Conservation (phyloP, 1,140 invertebrate species). For the Cylas formicarius region DNA sequence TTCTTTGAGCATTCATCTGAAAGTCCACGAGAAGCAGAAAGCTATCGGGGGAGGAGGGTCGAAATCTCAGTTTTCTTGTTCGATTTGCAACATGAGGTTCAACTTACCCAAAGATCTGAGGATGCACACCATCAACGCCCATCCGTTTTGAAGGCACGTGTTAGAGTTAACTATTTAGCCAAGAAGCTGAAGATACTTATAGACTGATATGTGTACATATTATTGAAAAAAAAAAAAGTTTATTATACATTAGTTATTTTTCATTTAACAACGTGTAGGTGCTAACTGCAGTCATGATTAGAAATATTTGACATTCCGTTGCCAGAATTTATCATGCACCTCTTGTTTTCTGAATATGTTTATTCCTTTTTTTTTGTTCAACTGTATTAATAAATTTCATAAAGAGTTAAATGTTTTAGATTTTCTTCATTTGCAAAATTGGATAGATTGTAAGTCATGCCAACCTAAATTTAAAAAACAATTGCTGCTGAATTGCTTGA, state of each 20-base stretch:
- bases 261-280: conserved; percentile 1
- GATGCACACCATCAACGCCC: conserved; percentile 33
- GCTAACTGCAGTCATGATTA: neutral
- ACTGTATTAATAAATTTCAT: conserved; percentile 1
- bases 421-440: no score
- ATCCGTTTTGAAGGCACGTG: conserved; percentile 32
- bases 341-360: neutral
- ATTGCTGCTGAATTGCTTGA: no score
- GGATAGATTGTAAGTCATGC: no score
- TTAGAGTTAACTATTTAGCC: conserved; percentile 1
- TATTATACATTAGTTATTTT: neutral
- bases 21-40: conserved; percentile 34
- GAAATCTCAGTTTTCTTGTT: conserved; percentile 19
- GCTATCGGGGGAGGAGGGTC: neutral
- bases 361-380: neutral
- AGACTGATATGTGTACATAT: no score
- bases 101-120: conserved; percentile 35
- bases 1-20: conserved; percentile 34
- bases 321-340: neutral
- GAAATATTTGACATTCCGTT: neutral
- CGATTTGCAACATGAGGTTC: conserved; percentile 35
- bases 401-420: no score
- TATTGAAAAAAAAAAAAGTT: no score
- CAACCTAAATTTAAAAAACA: no score
- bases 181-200: no score